Conservation (phyloP, 2,113 vertebrate species). For the Seriola dumerili region DNA sequence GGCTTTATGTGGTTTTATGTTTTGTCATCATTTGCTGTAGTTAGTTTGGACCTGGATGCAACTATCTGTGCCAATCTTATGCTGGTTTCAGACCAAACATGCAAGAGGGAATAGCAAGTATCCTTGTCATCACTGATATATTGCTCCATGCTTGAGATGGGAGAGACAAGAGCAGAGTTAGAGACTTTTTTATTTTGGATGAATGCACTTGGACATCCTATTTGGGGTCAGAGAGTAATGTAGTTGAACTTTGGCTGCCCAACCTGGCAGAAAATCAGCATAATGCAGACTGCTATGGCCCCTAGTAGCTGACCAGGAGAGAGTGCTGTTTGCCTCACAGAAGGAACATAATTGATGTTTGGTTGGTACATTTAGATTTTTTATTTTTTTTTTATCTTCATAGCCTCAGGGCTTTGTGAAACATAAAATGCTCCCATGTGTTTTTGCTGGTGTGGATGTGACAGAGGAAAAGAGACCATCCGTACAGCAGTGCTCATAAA, state of each 20-base stretch:
- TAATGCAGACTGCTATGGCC: neutral
- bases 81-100: neutral
- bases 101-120: neutral
- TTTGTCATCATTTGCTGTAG: too few relatives aligned
- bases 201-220: neutral
- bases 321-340: neutral
- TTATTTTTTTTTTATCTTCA: too few relatives aligned
- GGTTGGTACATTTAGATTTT: neutral
- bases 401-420: neutral
- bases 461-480: conserved; percentile 9
- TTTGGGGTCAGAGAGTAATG: neutral
- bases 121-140: neutral
- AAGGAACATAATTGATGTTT: neutral
- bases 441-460: conserved; percentile 9
- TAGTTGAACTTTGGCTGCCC: neutral
- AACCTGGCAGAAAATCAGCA: neutral
- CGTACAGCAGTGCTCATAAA: conserved; percentile 8
- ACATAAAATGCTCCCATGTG: conserved; percentile 12
- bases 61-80: too few relatives aligned
- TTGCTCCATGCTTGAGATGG: neutral
- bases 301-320: neutral
- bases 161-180: neutral
- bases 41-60: too few relatives aligned
- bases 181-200: neutral
- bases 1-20: too few relatives aligned